A percentile compares a stretch with the other conserved stretches of the same genome.
phyloP scores from a whole-genome alignment of 2,888 invertebrate species.

The Sturmia bella region DNA sequence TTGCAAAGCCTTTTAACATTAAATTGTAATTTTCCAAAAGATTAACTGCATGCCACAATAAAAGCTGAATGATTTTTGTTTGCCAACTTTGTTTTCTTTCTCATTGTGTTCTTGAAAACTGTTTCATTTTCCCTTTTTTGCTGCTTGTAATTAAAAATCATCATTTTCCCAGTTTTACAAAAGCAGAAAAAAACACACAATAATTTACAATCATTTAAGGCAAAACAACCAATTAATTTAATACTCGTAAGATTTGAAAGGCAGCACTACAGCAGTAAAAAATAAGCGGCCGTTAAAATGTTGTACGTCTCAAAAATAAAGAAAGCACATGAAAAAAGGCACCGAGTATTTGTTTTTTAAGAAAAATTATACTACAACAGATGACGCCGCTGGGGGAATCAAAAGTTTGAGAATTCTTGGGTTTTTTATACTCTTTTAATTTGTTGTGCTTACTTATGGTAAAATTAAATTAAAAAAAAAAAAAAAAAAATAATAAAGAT shows the following conservation, averaged over 20 bases:
- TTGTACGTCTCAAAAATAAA: constrained; percentile 12
- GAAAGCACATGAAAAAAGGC: constrained; percentile 31
- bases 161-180: not conserved
- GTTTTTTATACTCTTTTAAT: constrained; percentile 19
- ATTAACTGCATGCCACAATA: not conserved
- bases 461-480: constrained; percentile 40
- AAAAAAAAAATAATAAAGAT: constrained; percentile 41
- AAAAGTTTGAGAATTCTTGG: constrained; percentile 58
- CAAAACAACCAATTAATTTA: constrained; percentile 46
- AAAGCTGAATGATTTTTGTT: no score
- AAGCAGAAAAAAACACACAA: constrained; percentile 8
- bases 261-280: constrained; percentile 10
- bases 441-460: constrained; percentile 41
- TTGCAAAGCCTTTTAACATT: not conserved
- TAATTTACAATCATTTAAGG: constrained; percentile 2
- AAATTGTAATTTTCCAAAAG: not conserved
- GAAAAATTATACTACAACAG: constrained; percentile 60
- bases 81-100: no score
- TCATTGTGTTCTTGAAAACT: no score
- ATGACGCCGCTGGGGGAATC: constrained; percentile 67
- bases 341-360: constrained; percentile 39
- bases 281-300: constrained; percentile 3
- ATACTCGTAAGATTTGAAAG: constrained; percentile 25
- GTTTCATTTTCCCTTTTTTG: no score
- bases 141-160: not conserved